A percentile compares a stretch with the other conserved stretches of the same genome.
phyloP scores from a whole-genome alignment of 2,888 invertebrate genomes.

The Chalcosyrphus nemorum region DNA sequence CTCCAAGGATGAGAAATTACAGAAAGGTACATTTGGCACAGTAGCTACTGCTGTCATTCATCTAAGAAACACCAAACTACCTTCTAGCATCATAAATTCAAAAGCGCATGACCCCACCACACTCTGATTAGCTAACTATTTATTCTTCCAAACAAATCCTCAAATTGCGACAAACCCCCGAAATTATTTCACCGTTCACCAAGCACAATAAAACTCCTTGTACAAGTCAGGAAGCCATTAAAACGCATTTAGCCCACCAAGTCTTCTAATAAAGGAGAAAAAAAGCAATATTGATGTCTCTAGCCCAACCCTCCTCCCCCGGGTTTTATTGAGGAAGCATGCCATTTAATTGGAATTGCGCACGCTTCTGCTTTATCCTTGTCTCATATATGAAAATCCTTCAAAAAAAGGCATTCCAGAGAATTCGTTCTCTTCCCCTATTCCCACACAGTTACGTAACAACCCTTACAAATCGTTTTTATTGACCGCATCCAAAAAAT shows the following conservation, averaged over 20 bases:
- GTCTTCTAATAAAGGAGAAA: background rate
- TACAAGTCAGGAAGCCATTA: conserved; percentile 24
- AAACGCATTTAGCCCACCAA: conserved; percentile 32
- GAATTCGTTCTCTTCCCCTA: conserved; percentile 10
- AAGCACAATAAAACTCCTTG: background rate
- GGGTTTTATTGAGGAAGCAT: conserved; percentile 39
- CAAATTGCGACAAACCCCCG: too few relatives aligned
- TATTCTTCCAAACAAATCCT: too few relatives aligned
- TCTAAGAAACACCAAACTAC: too few relatives aligned
- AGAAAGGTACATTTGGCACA: too few relatives aligned
- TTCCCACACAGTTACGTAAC: conserved; percentile 52
- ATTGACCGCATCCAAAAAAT: conserved; percentile 58
- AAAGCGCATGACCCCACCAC: too few relatives aligned
- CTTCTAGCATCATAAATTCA: too few relatives aligned
- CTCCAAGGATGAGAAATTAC: too few relatives aligned
- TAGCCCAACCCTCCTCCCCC: background rate
- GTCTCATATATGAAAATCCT: background rate
- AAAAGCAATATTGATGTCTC: conserved; percentile 6
- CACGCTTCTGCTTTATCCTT: conserved; percentile 44
- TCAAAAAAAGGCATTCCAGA: conserved; percentile 6
- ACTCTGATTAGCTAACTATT: too few relatives aligned
- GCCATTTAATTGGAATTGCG: conserved; percentile 40
- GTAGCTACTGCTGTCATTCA: too few relatives aligned
- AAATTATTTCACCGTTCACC: background rate
- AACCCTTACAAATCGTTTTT: conserved; percentile 44